Conservation (phyloP, 2,113 vertebrate species). For the Mellivora capensis region DNA sequence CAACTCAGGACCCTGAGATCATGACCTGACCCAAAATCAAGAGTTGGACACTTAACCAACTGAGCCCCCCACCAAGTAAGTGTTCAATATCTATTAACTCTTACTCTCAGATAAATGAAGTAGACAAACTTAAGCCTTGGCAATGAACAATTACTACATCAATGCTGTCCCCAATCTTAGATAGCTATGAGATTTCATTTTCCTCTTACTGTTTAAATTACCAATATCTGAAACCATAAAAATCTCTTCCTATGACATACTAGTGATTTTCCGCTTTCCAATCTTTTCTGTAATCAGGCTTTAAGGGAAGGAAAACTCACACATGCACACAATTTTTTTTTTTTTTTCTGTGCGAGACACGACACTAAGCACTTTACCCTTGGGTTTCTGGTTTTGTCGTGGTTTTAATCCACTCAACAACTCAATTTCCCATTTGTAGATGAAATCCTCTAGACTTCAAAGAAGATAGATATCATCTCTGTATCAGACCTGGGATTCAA, state of each 20-base stretch:
- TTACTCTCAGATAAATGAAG: neutral
- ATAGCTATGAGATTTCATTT: neutral
- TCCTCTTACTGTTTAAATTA: neutral
- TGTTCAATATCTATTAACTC: neutral
- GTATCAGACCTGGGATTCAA: neutral
- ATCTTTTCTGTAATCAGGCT: neutral
- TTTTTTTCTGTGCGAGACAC: no score
- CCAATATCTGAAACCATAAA: neutral
- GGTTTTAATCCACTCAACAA: constrained; percentile 6
- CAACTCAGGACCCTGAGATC: neutral
- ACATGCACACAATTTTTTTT: no score
- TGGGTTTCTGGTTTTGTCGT: neutral
- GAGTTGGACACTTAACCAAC: neutral
- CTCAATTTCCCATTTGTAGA: neutral
- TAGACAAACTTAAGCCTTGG: neutral
- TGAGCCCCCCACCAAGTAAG: neutral
- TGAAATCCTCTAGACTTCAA: neutral
- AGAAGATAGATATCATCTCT: neutral
- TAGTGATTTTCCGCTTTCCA: neutral
- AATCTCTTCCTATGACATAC: neutral
- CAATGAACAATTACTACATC: neutral
- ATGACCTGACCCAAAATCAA: neutral
- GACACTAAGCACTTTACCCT: neutral
- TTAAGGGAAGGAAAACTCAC: neutral
- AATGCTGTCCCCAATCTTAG: neutral